Base-by-base conservation (phyloP, 1,140 invertebrate genomes). In the Drosophila pseudoobscura region DNA sequence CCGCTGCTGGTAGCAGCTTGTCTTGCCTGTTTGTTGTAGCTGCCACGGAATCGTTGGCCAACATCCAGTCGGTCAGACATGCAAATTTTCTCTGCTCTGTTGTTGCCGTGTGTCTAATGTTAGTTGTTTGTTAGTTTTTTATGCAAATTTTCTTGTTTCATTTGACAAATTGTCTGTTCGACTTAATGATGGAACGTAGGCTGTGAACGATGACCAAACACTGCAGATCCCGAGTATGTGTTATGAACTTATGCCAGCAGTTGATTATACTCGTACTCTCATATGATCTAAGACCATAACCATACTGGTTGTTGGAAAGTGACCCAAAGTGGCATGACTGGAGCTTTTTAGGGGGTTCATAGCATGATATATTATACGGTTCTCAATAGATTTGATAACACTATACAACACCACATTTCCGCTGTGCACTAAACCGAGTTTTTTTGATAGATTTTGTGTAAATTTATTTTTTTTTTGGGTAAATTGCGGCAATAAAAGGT, bases 91-190 rank as follows among this genome's bases (percentile, higher is more conserved):
- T 60, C 6, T 56, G 24, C 44, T n/a, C 20, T 56, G 20, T 59
- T 68, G 22, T 50, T 68, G 54, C n/a, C 50, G 80, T 80, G 71
- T 74, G 72, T 77, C 77, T 84, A 84, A 85, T 85, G 73, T 77
- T 69, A 73, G 77, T 85, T 84, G 82, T 84, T 85, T 85, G 80
- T 85, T 85, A 64, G 71, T 85, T 85, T 77, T 84, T 69, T 77
- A 84, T 84, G 80, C 80, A 84, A 84, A 84, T 84, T 76, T 85
- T 76, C 80, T 74, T 75, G 80, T 84, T 87, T 63, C 77, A 70
- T 72, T 87, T 84, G 80, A 87, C 80, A 84, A 84, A 84, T 84
- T 87, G 82, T 87, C 80, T 80, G 80, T 80, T 84, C 52, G 66
- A 69, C 82, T 85, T 84, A 85, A 84, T 85, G 80, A 84, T 80